Evolutionary conservation across 1,140 invertebrate species (phyloP).

Genomic region (Leucophenga varia): DNA sequence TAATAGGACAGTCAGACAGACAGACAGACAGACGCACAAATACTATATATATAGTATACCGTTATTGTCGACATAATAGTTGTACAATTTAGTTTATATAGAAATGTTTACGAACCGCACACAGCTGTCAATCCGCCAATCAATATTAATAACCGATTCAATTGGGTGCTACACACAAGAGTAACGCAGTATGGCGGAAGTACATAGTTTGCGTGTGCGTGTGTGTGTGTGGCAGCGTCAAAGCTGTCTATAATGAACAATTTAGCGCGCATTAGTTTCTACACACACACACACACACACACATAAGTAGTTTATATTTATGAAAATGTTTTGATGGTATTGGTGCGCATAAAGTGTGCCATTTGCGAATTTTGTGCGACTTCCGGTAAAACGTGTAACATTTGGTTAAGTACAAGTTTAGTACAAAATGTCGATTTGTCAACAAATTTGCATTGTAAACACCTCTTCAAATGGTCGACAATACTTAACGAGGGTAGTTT

Average conservation of each 20-base stretch:
- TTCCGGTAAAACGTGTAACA: constrained; percentile 22
- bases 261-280: constrained; percentile 13
- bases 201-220: too few relatives aligned
- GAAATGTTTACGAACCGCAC: too few relatives aligned
- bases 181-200: too few relatives aligned
- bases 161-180: too few relatives aligned
- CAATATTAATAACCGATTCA: constrained; percentile 35
- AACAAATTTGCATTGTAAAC: constrained; percentile 16
- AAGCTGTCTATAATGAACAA: constrained; percentile 25
- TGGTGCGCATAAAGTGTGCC: constrained; percentile 38
- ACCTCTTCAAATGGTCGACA: constrained; percentile 1
- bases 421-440: constrained; percentile 40
- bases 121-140: too few relatives aligned
- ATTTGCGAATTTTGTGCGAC: constrained; percentile 44
- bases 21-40: too few relatives aligned
- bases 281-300: constrained; percentile 1
- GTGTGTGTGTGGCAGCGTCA: background rate
- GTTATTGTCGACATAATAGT: too few relatives aligned
- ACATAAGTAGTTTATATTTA: constrained; percentile 3
- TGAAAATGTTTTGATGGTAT: constrained; percentile 12
- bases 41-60: too few relatives aligned
- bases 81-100: too few relatives aligned
- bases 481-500: too few relatives aligned
- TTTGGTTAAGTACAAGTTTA: background rate
- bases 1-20: constrained; percentile 38